Conservation (phyloP, 2,113 vertebrate genomes). For the Ctenomys sociabilis region DNA sequence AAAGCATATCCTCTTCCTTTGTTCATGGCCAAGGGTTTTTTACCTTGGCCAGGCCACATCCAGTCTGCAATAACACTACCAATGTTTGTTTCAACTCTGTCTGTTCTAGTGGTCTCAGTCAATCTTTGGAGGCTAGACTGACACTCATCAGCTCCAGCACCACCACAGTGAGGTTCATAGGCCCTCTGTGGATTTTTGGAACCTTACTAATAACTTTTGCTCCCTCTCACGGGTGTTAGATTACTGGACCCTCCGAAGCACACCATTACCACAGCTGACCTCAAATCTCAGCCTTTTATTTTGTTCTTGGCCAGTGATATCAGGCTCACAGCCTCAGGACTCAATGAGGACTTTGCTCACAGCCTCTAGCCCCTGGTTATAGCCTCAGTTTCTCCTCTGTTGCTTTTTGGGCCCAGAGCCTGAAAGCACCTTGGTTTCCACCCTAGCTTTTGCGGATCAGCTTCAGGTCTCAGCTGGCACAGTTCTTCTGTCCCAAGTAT, state of each 20-base stretch:
- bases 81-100: no score
- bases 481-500: not conserved
- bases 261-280: not conserved
- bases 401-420: not conserved
- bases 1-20: no score
- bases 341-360: not conserved
- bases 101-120: no score
- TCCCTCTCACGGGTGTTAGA: not conserved
- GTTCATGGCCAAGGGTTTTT: no score
- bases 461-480: not conserved
- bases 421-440: not conserved
- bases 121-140: no score
- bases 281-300: not conserved
- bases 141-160: not conserved
- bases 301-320: not conserved
- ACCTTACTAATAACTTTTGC: not conserved
- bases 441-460: not conserved
- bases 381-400: not conserved
- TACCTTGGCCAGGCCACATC: no score
- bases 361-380: not conserved
- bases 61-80: no score
- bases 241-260: not conserved
- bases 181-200: not conserved
- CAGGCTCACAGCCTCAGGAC: not conserved
- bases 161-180: not conserved